Evolutionary conservation across 2,888 invertebrate species (phyloP).

Genomic region (Agrotis clavis): DNA sequence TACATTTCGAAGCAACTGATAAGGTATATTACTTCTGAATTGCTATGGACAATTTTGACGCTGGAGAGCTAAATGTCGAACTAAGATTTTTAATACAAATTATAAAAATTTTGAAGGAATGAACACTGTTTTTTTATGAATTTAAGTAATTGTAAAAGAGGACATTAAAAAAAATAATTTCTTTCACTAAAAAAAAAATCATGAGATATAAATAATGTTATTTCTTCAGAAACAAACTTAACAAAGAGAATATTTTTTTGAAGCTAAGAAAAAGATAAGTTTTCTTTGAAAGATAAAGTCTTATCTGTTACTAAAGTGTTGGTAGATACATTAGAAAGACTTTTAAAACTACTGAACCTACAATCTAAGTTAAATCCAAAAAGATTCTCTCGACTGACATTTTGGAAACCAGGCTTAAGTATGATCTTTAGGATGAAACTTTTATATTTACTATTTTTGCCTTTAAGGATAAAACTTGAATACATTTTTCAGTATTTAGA

Average conservation of each 20-base stretch:
- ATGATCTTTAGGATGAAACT: conserved; percentile 28
- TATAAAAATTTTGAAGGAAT: neutral
- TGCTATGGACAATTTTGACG: conserved; percentile 36
- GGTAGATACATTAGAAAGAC: conserved; percentile 24
- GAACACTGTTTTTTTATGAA: neutral
- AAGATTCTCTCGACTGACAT: conserved; percentile 26
- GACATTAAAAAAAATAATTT: neutral
- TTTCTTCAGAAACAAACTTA: conserved; percentile 4
- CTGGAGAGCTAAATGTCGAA: conserved; percentile 62
- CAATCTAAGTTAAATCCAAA: conserved; percentile 30
- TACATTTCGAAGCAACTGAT: conserved; percentile 87
- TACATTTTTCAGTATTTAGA: conserved; percentile 3
- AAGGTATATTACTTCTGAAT: conserved; percentile 86
- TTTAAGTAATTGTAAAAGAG: neutral
- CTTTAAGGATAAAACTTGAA: conserved; percentile 33
- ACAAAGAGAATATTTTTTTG: conserved; percentile 16
- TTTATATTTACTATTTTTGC: conserved; percentile 31
- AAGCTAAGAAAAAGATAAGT: too few relatives aligned
- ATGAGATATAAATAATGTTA: conserved; percentile 7
- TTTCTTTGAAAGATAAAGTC: conserved; percentile 16
- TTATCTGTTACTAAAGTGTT: conserved; percentile 21
- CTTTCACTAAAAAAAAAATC: neutral
- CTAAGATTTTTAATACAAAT: conserved; percentile 15
- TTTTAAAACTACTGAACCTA: conserved; percentile 25
- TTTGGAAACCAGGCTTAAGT: conserved; percentile 28